These are phyloP conservation scores for Trematocara variabile DNA, from an alignment of 2,113 vertebrate species.

Conservation along the genomic window DNA sequence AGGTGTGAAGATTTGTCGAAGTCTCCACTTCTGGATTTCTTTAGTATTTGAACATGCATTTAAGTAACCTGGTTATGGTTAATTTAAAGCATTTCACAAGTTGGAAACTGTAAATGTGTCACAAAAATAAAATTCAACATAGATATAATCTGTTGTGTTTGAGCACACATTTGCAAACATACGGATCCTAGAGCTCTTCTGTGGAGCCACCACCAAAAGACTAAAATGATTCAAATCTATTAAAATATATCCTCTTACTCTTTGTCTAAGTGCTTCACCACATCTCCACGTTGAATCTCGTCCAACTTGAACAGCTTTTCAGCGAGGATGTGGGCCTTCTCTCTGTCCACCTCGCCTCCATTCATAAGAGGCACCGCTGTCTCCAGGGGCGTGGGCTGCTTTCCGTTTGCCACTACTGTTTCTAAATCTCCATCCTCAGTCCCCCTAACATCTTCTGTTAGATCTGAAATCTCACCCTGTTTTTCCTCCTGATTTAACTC, in stretches of 20 bases:
- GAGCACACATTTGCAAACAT: background rate
- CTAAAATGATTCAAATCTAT: background rate
- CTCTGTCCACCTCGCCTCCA: slow-evolving; percentile 44
- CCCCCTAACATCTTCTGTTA: background rate
- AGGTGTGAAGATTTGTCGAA: background rate
- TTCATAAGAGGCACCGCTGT: slow-evolving; percentile 22
- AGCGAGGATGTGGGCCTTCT: slow-evolving; percentile 63
- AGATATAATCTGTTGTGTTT: background rate
- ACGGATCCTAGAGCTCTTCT: background rate
- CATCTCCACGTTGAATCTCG: slow-evolving; percentile 64
- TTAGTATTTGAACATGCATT: background rate
- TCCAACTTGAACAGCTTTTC: slow-evolving; percentile 70
- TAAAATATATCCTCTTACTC: slow-evolving; percentile 66
- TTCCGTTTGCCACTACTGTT: slow-evolving; percentile 11
- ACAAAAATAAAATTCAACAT: background rate
- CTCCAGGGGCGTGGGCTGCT: background rate
- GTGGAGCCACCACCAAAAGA: background rate
- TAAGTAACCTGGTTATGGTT: background rate
- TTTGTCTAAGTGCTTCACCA: slow-evolving; percentile 78
- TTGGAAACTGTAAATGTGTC: background rate
- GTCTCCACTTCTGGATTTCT: background rate
- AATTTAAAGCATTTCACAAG: background rate
- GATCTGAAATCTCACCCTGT: background rate
- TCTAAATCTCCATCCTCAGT: background rate
- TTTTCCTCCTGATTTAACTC: background rate